Percentiles rank a stretch among this genome's conserved stretches.
Evolutionary conservation across 2,113 vertebrate species (phyloP).

Genomic region (Pelmatolapia mariae): DNA sequence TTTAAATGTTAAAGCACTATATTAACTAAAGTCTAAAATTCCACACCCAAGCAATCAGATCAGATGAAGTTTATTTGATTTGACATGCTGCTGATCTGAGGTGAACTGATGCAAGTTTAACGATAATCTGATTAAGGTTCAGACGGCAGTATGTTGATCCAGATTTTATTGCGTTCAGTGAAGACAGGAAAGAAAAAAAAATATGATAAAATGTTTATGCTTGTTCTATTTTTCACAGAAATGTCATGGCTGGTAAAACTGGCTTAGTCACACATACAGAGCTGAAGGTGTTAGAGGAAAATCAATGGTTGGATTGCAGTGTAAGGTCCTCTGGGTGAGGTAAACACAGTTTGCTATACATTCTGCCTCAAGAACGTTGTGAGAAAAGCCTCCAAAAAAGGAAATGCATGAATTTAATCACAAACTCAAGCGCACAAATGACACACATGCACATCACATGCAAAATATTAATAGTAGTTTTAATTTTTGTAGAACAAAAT

Average conservation of each 20-base stretch:
- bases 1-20: background rate
- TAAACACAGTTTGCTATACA: conserved; percentile 49
- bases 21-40: background rate
- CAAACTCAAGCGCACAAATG: background rate
- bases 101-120: background rate
- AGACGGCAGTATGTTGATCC: background rate
- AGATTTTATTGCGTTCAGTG: background rate
- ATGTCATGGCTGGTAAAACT: conserved; percentile 43
- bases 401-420: background rate
- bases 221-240: conserved; percentile 37
- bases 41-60: background rate
- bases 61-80: background rate
- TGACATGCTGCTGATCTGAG: background rate
- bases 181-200: background rate
- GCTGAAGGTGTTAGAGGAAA: conserved; percentile 59
- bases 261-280: conserved; percentile 57
- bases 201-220: conserved; percentile 20
- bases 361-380: conserved; percentile 21
- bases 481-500: background rate
- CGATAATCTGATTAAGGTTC: background rate
- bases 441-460: background rate
- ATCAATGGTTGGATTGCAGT: conserved; percentile 55
- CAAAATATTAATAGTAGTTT: background rate
- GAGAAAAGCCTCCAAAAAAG: conserved; percentile 2
- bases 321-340: conserved; percentile 50